A percentile compares a stretch with the other conserved stretches of the same genome.
phyloP scores from a whole-genome alignment of 2,797 vertebrate species.

The Potorous gilbertii region DNA sequence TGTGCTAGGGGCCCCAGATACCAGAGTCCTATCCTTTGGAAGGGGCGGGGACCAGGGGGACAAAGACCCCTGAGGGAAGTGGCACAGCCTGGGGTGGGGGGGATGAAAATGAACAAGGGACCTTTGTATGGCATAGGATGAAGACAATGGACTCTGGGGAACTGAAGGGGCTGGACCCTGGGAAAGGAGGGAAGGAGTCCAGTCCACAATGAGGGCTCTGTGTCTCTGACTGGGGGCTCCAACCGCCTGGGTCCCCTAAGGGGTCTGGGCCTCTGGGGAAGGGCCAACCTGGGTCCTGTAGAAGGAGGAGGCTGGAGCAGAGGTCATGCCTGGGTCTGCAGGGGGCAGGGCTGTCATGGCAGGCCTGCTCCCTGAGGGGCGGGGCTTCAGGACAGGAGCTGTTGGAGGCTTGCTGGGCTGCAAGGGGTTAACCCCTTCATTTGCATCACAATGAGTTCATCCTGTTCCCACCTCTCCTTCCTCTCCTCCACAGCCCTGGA shows the following conservation, averaged over 20 bases:
- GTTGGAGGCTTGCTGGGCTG: background rate
- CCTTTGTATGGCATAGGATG: conserved; percentile 71
- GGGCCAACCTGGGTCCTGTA: background rate
- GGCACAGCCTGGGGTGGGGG: background rate
- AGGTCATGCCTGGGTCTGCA: background rate
- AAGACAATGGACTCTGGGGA: conserved; percentile 17
- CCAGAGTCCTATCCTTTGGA: background rate
- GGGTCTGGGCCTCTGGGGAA: background rate
- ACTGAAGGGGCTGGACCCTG: background rate
- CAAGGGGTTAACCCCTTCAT: conserved; percentile 61
- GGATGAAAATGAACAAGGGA: conserved; percentile 61
- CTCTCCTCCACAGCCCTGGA: background rate
- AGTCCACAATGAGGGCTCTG: background rate
- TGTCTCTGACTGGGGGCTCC: background rate
- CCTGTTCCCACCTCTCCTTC: background rate
- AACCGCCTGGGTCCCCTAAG: background rate
- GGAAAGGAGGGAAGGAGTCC: background rate
- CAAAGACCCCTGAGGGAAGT: conserved; percentile 67
- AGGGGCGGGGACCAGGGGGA: conserved; percentile 27
- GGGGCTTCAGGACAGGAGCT: background rate
- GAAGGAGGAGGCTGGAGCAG: background rate
- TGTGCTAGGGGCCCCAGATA: background rate
- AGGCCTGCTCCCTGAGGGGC: background rate
- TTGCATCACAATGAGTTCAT: conserved; percentile 80
- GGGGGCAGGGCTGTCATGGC: background rate